Evolutionary conservation across 2,888 invertebrate genomes (phyloP).

Genomic region (Heteropelma amictum): DNA sequence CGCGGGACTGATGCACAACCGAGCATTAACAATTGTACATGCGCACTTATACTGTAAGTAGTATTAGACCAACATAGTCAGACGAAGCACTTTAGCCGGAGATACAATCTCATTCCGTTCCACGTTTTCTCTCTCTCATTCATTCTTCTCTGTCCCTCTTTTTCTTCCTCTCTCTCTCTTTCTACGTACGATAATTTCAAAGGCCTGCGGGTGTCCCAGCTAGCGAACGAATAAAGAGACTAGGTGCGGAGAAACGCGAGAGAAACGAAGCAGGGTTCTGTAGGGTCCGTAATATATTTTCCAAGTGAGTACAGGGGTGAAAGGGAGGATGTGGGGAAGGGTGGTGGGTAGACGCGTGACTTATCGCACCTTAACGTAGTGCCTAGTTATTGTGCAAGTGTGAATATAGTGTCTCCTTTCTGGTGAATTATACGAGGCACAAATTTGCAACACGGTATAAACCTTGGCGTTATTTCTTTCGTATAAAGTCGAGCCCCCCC

Average conservation of each 20-base stretch:
- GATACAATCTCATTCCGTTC: conserved; percentile 55
- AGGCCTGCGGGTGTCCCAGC: conserved; percentile 34
- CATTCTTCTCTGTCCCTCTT: background rate
- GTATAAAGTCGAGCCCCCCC: conserved; percentile 15
- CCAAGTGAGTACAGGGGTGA: conserved; percentile 8
- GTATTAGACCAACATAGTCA: conserved; percentile 54
- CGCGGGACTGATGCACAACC: conserved; percentile 42
- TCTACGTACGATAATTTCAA: conserved; percentile 44
- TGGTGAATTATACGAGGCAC: conserved; percentile 42
- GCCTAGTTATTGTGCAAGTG: conserved; percentile 48
- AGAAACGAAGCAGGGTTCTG: conserved; percentile 19
- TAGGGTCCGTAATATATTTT: conserved; percentile 36
- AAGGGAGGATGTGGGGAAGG: conserved; percentile 1
- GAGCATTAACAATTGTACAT: conserved; percentile 35
- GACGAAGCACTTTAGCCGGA: conserved; percentile 50
- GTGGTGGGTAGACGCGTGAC: conserved; percentile 49
- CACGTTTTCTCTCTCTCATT: conserved; percentile 27
- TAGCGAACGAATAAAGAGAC: conserved; percentile 49
- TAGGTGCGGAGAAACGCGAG: conserved; percentile 29
- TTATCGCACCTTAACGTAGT: conserved; percentile 51
- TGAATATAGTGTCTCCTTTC: conserved; percentile 8
- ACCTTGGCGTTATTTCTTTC: conserved; percentile 27
- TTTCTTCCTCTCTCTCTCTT: conserved; percentile 1
- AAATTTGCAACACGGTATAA: conserved; percentile 51
- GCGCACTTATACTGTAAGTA: conserved; percentile 45